phyloP scores from a whole-genome alignment of 2,797 vertebrate species.

The Thripadectes ignobilis region DNA sequence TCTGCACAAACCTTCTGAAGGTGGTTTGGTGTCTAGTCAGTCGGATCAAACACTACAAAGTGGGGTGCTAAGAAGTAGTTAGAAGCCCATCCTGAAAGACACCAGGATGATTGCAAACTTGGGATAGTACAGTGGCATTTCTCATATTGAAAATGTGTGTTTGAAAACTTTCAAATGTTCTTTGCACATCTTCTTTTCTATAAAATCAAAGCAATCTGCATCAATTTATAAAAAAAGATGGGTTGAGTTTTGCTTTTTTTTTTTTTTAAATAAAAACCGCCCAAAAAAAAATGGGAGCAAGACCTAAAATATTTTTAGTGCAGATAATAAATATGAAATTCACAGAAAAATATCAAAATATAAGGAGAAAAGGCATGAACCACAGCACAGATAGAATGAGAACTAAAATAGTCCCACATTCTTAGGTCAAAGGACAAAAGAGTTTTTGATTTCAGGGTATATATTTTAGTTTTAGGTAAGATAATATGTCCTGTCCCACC shows the following conservation, averaged over 20 bases:
- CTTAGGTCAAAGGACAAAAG: not conserved
- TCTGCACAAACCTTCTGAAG: conserved; percentile 59
- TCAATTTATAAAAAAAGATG: not conserved
- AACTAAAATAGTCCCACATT: not conserved
- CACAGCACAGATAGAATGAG: not conserved
- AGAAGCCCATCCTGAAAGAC: not conserved
- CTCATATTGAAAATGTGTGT: not conserved
- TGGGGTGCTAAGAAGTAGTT: not conserved
- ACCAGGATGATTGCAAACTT: not conserved
- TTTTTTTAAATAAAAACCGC: not conserved
- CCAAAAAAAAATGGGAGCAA: not conserved
- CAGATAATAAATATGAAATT: not conserved
- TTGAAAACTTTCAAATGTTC: conserved; percentile 28
- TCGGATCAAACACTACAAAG: conserved; percentile 26
- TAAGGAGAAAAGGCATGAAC: not conserved
- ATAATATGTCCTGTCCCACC: not conserved
- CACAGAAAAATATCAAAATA: not conserved
- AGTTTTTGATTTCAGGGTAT: not conserved
- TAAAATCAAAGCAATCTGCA: not conserved
- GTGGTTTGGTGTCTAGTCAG: conserved; percentile 44
- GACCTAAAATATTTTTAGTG: not conserved
- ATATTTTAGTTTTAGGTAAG: not conserved
- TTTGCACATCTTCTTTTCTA: not conserved
- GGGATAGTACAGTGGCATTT: not conserved
- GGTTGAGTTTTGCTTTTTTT: rapidly evolving